A percentile compares a stretch with the other conserved stretches of the same genome.
phyloP scores from a whole-genome alignment of 1,140 invertebrate species.

The Popillia japonica region DNA sequence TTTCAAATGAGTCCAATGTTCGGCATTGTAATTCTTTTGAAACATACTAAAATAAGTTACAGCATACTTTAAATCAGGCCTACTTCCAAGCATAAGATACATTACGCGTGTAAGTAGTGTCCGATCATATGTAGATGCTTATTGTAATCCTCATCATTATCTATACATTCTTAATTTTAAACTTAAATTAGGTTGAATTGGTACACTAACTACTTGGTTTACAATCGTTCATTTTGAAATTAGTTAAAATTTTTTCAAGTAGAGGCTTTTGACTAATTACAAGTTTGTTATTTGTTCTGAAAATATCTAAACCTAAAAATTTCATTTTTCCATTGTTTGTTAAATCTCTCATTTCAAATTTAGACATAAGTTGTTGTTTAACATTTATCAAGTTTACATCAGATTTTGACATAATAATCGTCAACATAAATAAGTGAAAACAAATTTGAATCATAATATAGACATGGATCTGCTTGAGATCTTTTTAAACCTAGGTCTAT shows the following conservation, averaged over 20 bases:
- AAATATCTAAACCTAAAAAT: slow-evolving; percentile 28
- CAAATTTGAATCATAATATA: not conserved
- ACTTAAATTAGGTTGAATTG: slow-evolving; percentile 7
- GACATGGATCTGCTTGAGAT: not conserved
- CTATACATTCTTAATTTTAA: slow-evolving; percentile 6
- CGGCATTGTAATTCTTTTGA: slow-evolving; percentile 46
- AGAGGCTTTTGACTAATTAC: slow-evolving; percentile 1
- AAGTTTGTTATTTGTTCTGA: not conserved
- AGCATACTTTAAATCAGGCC: slow-evolving; percentile 60
- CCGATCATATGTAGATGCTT: not conserved
- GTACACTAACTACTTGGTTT: slow-evolving; percentile 1
- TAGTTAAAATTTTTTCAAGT: not conserved
- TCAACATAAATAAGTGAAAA: not conserved
- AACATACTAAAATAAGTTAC: slow-evolving; percentile 54
- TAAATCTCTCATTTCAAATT: slow-evolving; percentile 5
- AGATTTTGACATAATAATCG: not conserved
- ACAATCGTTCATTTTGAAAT: slow-evolving; percentile 2
- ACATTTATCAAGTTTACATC: not conserved
- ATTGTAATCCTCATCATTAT: not conserved
- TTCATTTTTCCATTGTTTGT: slow-evolving; percentile 37
- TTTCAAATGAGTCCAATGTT: slow-evolving; percentile 56
- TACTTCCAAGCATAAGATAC: slow-evolving; percentile 45
- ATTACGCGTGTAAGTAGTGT: too few species aligned
- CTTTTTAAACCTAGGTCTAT: not conserved
- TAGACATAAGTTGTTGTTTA: not conserved